Base-by-base conservation (phyloP, 2,797 vertebrate species). In the Bovichtus variegatus region DNA sequence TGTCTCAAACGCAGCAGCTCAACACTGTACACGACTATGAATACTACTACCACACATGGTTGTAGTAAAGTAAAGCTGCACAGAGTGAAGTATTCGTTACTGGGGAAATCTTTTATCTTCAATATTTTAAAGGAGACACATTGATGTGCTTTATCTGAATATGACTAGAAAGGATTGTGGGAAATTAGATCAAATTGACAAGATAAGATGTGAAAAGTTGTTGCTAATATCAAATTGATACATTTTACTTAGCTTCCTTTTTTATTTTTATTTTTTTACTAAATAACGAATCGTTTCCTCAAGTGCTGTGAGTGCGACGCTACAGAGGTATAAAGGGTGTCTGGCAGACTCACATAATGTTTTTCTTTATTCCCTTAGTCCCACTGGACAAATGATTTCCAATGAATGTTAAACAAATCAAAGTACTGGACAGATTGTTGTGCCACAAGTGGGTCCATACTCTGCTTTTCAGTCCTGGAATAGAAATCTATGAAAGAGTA, bases 401-500 rank as follows among this genome's bases (percentile, higher is more conserved):
- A 50, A 31, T 67, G 4, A 46, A 47, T 81, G n/a, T 75, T 82
- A 78, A 83, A 78, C 23, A 46, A 57, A 76, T 21, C 34, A 64
- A 81, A 74, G 58, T 3, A 44, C 57, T 71, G 50, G 31, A 65
- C 53, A 76, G 58, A 69, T 49, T 64, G 76, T 43, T 58, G 18
- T 12, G 25, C 67, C 49, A 71, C 53, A 46, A 46, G 64, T 62
- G 58, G 23, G 38, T 9, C 44, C 36, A 6, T 21, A 23, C 11
- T 58, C 34, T 0, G 3, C 59, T 47, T 55, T 66, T 72, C 57
- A 82, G 64, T 74, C 31, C 46, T 41, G 70, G 27, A 77, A 72
- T 50, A 60, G 50, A 84, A 87, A 86, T 80, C 66, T 53, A 50
- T 44, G 50, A 77, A 72, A 70, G 1, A 5, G 69, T 38, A 51